Percentiles rank a stretch among this genome's conserved stretches.
These are phyloP conservation scores for Boloria selene DNA, from an alignment of 2,888 invertebrate genomes.

Conservation along the genomic window DNA sequence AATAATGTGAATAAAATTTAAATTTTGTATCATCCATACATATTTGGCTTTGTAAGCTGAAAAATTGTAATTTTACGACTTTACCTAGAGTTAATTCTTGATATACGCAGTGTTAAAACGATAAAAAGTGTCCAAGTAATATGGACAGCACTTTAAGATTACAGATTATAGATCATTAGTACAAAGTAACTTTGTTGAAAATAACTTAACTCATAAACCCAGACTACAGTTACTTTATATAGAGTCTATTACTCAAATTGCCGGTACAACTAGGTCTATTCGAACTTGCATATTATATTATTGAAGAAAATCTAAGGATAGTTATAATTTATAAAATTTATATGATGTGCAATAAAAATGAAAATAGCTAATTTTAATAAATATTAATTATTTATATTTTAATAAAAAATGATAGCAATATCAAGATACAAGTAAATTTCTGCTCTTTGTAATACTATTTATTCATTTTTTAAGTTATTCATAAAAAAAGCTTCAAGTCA, in stretches of 20 bases:
- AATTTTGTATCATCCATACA: slow-evolving; percentile 10
- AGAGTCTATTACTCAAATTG: slow-evolving; percentile 44
- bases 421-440: no score
- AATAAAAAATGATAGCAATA: no score
- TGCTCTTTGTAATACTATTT: no score
- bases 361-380: no score
- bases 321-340: background rate
- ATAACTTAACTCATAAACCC: slow-evolving; percentile 51
- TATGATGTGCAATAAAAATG: no score
- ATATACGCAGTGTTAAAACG: background rate
- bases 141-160: background rate
- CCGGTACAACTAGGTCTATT: slow-evolving; percentile 47
- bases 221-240: slow-evolving; percentile 55
- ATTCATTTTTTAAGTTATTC: no score
- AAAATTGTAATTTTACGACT: slow-evolving; percentile 8
- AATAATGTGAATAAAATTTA: slow-evolving; percentile 19
- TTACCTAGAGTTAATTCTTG: background rate
- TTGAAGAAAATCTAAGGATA: slow-evolving; percentile 16
- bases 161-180: slow-evolving; percentile 11
- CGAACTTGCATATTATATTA: slow-evolving; percentile 10
- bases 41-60: slow-evolving; percentile 13
- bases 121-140: background rate
- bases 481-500: background rate
- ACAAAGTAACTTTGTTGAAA: slow-evolving; percentile 27
- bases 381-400: no score